Conservation (phyloP, 2,797 vertebrate species). For the Mergus octosetaceus region DNA sequence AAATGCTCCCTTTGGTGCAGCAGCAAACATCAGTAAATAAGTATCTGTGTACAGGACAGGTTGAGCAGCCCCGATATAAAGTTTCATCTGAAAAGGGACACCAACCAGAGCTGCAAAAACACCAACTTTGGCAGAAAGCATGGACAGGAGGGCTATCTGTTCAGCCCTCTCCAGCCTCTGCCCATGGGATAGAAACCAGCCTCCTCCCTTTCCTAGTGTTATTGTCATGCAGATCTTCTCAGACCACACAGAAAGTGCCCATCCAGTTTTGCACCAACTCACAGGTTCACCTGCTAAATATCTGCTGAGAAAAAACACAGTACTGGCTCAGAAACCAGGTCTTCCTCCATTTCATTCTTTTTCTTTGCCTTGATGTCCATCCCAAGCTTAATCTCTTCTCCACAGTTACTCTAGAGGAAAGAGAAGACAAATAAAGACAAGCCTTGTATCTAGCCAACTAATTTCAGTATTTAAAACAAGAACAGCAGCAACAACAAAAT, state of each 20-base stretch:
- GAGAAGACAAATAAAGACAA: not conserved
- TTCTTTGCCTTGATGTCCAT: not conserved
- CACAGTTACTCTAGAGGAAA: not conserved
- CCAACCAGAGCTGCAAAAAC: not conserved
- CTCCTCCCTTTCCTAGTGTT: not conserved
- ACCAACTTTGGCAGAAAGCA: not conserved
- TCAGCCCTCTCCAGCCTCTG: not conserved
- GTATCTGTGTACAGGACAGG: not conserved
- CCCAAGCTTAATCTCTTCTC: not conserved
- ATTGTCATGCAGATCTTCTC: not conserved
- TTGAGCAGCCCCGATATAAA: not conserved
- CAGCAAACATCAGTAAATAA: not conserved
- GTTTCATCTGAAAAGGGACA: not conserved
- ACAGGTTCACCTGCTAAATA: not conserved
- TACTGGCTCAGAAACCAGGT: not conserved
- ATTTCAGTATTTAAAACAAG: not conserved
- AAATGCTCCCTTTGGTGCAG: not conserved
- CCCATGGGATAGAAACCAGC: rapidly evolving
- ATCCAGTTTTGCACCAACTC: not conserved
- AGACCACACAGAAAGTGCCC: not conserved
- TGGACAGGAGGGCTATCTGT: not conserved
- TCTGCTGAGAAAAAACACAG: not conserved
- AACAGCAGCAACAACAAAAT: not conserved
- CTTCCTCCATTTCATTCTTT: not conserved
- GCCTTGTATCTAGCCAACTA: not conserved